Evolutionary conservation across 1,140 invertebrate species (phyloP), one percentile per base, ranked within the genome.

Genomic region (Hypothenemus hampei): DNA sequence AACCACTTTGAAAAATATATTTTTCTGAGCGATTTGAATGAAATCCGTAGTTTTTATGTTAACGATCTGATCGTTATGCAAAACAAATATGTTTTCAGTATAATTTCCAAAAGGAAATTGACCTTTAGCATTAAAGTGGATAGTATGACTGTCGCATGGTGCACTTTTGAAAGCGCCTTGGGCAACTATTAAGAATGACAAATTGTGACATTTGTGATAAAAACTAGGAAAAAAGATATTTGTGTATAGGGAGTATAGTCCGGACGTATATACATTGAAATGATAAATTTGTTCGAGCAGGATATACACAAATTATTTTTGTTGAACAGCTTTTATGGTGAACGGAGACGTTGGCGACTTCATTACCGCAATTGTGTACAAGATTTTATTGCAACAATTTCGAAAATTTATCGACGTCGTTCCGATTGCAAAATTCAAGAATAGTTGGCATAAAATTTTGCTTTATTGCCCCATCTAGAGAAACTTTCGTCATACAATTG

Each of bases 291-390:
- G 8, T 56, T 48, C 26, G n/a, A n/a, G 19, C 36, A n/a, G 54
- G 54, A 57, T 49, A 57, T 57, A n/a, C n/a, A 57, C 54, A 57
- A 57, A 57, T 57, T 57, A 57, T 57, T 43, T 43, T 35, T 45
- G 49, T 50, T n/a, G n/a, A 49, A 44, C 54, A 49, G 46, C 46
- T 49, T 57, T 49, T 57, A 57, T 57, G 46, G 45, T 21, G 19
- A 29, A 15, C 54, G 54, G 54, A 57, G 54, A n/a, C n/a, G 44
- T 24, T 23, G 37, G 18, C 29, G 45, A 57, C 54, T 57, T 57
- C 54, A 57, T 57, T 57, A 57, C 43, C 20, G 45, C 54, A 31
- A 57, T 57, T 49, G 54, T 57, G 43, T 48, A 57, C 54, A n/a
- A 41, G 45, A 57, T 57, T 57, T 57, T 57, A 57, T 57, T 31